Percentiles rank a stretch among this genome's conserved stretches.
These are phyloP conservation scores for Drosophila athabasca DNA, from an alignment of 1,140 invertebrate species.

Conservation along the genomic window DNA sequence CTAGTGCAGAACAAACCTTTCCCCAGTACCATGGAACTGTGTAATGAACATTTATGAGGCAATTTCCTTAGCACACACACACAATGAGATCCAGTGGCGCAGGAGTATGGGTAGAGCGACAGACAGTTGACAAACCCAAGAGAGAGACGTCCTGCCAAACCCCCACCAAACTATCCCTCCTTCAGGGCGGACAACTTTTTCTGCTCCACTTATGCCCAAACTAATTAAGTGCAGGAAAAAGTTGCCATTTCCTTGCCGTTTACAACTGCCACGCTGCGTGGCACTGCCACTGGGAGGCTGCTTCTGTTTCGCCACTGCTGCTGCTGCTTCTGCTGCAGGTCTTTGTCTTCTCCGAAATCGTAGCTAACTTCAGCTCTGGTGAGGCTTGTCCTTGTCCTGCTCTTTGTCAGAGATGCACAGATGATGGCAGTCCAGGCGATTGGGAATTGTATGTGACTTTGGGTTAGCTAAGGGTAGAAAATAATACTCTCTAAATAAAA, in stretches of 20 bases:
- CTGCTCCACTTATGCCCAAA: conserved; percentile 82
- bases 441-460: too few species aligned
- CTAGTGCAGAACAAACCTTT: conserved; percentile 29
- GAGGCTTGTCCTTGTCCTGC: background rate
- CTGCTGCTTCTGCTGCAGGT: background rate
- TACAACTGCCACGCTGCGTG: conserved; percentile 51
- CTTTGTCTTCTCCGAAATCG: conserved; percentile 49
- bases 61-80: conserved; percentile 70
- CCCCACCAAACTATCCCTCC: conserved; percentile 11
- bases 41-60: conserved; percentile 82
- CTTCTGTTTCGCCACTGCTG: background rate
- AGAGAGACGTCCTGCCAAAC: conserved; percentile 14
- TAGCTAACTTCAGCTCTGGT: conserved; percentile 18
- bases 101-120: background rate
- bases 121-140: conserved; percentile 61
- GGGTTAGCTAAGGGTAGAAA: too few species aligned
- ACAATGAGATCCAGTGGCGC: conserved; percentile 2
- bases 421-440: too few species aligned
- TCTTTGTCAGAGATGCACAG: background rate
- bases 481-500: conserved; percentile 1
- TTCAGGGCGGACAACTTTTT: conserved; percentile 70
- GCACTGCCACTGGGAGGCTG: conserved; percentile 19
- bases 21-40: conserved; percentile 62
- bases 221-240: conserved; percentile 82
- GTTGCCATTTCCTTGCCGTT: conserved; percentile 75